Conservation (phyloP, 2,888 invertebrate species). For the Meganola albula region DNA sequence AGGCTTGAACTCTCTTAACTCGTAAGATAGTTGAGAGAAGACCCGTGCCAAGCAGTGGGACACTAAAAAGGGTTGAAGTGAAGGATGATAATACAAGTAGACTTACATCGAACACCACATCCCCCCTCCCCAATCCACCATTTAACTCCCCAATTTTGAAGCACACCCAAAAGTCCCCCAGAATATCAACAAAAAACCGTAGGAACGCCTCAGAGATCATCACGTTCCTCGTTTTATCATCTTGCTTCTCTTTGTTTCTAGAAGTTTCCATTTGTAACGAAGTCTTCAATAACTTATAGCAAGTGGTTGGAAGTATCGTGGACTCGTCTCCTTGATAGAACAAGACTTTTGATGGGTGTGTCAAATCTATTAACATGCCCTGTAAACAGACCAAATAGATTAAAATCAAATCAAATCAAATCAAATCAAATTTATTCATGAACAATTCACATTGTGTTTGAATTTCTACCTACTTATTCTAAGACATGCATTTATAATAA, state of each 20-base stretch:
- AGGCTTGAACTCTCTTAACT: too few species aligned
- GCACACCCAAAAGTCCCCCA: slow-evolving; percentile 83
- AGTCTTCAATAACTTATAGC: slow-evolving; percentile 82
- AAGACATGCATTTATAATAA: too few species aligned
- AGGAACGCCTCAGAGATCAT: slow-evolving; percentile 87
- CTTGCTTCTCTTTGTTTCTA: slow-evolving; percentile 40
- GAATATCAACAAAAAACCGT: slow-evolving; percentile 85
- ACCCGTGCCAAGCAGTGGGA: too few species aligned
- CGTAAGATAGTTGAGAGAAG: too few species aligned
- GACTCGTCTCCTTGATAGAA: slow-evolving; percentile 86
- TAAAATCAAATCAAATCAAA: too few species aligned
- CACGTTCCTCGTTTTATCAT: slow-evolving; percentile 79
- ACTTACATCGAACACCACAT: slow-evolving; percentile 64
- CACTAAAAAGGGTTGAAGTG: too few species aligned
- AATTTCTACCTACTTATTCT: too few species aligned
- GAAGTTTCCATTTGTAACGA: slow-evolving; percentile 61
- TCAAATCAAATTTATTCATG: too few species aligned
- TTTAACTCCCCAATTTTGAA: slow-evolving; percentile 45
- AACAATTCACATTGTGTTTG: too few species aligned
- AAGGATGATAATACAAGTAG: too few species aligned
- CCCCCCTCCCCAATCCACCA: slow-evolving; percentile 51
- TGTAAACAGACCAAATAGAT: too few species aligned
- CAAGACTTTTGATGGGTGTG: slow-evolving; percentile 73
- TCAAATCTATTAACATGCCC: slow-evolving; percentile 87
- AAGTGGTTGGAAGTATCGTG: slow-evolving; percentile 83